phyloP scores from a whole-genome alignment of 2,888 invertebrate species.

The Gari tellinella region DNA sequence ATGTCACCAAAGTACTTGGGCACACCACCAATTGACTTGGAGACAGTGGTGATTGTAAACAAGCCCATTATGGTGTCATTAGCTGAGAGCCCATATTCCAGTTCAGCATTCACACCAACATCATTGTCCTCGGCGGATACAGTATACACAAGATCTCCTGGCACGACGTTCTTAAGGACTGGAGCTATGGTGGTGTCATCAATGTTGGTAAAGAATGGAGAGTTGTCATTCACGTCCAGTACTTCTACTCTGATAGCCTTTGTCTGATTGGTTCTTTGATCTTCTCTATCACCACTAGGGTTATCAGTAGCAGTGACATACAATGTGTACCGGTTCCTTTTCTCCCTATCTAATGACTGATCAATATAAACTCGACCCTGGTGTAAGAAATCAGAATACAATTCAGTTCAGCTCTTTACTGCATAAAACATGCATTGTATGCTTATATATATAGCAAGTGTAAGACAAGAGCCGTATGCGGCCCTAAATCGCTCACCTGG shows the following conservation, averaged over 20 bases:
- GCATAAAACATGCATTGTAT: too few species aligned
- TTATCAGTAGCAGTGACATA: conserved; percentile 91
- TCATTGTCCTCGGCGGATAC: conserved; percentile 73
- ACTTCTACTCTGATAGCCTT: conserved; percentile 87
- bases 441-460: too few species aligned
- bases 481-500: too few species aligned
- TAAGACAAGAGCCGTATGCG: too few species aligned
- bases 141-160: conserved; percentile 64
- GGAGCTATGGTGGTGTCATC: conserved; percentile 41
- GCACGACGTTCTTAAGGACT: conserved; percentile 66
- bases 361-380: conserved; percentile 77
- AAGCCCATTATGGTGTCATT: conserved; percentile 90
- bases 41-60: conserved; percentile 94
- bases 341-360: conserved; percentile 89
- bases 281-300: conserved; percentile 85
- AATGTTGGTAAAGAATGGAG: conserved; percentile 87
- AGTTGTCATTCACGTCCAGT: conserved; percentile 95
- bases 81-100: conserved; percentile 65
- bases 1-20: conserved; percentile 85
- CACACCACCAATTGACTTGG: conserved; percentile 34
- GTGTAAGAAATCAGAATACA: too few species aligned
- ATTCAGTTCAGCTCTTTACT: too few species aligned
- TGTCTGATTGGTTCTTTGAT: conserved; percentile 85
- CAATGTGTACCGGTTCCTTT: conserved; percentile 89
- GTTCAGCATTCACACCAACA: conserved; percentile 65